A percentile compares a stretch with the other conserved stretches of the same genome.
These are phyloP conservation scores for Pristis pectinata DNA, from an alignment of 2,797 vertebrate genomes.

Conservation along the genomic window DNA sequence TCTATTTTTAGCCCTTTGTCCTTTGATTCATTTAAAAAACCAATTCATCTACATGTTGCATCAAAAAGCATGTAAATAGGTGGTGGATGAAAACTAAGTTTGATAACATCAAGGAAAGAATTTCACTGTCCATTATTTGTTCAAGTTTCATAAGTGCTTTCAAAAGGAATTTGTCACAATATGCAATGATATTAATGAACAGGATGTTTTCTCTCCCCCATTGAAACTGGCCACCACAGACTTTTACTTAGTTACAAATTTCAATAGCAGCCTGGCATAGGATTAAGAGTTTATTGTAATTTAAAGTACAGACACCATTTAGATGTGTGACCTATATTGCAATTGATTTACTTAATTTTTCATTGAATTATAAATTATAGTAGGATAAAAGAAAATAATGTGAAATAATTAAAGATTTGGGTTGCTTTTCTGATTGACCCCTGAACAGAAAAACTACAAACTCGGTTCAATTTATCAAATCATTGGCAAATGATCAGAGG, in stretches of 20 bases:
- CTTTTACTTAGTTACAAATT: not conserved
- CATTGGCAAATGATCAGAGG: constrained; percentile 35
- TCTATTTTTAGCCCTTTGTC: not conserved
- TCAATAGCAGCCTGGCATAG: not conserved
- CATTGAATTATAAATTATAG: constrained; percentile 10
- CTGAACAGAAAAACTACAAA: constrained; percentile 30
- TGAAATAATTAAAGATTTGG: constrained; percentile 26
- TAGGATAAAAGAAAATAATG: constrained; percentile 23
- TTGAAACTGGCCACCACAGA: not conserved
- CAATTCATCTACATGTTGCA: not conserved
- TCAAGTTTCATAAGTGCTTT: not conserved
- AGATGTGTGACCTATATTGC: not conserved
- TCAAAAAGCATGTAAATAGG: not conserved
- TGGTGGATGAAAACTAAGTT: not conserved
- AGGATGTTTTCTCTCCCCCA: not conserved
- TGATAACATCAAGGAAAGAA: not conserved
- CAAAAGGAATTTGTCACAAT: not conserved
- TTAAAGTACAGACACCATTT: constrained; percentile 9
- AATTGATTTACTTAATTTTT: not conserved
- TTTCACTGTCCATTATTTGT: not conserved
- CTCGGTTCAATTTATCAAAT: constrained; percentile 24
- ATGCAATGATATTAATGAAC: not conserved
- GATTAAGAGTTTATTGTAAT: constrained; percentile 23
- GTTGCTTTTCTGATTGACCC: constrained; percentile 12
- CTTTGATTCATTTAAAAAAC: not conserved